A percentile compares a stretch with the other conserved stretches of the same genome.
Conservation (phyloP, 2,888 invertebrate species). For the Charanyca ferruginea region DNA sequence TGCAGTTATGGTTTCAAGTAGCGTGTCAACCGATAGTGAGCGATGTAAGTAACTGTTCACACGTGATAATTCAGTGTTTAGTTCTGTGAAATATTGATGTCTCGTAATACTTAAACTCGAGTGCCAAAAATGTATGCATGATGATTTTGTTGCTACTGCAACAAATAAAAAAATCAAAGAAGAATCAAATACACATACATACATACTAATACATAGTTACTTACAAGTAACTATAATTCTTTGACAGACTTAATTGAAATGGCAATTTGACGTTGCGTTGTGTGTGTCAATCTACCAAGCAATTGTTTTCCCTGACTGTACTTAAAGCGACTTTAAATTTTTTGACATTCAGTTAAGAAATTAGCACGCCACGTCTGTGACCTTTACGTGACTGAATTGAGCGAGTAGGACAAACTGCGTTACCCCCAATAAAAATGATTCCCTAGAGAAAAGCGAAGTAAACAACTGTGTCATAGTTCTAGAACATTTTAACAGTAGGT, state of each 20-base stretch:
- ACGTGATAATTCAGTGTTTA: slow-evolving; percentile 39
- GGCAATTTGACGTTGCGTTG: neutral
- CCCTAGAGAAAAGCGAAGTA: neutral
- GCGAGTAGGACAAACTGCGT: neutral
- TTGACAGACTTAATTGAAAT: neutral
- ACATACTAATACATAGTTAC: no score
- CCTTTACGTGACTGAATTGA: slow-evolving; percentile 30
- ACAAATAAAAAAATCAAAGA: no score
- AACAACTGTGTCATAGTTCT: neutral
- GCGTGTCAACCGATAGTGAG: slow-evolving; percentile 31
- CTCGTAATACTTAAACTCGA: slow-evolving; percentile 12
- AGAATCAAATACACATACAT: no score
- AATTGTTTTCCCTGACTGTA: neutral
- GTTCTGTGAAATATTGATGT: slow-evolving; percentile 27
- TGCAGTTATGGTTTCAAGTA: slow-evolving; percentile 18
- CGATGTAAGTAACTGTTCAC: slow-evolving; percentile 24
- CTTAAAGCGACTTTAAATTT: neutral
- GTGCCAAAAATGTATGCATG: slow-evolving; percentile 2
- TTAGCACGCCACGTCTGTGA: neutral
- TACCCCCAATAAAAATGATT: neutral
- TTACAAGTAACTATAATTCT: neutral
- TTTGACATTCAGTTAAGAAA: slow-evolving; percentile 13
- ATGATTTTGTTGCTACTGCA: neutral
- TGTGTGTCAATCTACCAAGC: neutral
- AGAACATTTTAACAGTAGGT: neutral